Evolutionary conservation across 23 tunicate species (phyloP).

Genomic region (Phallusia fumigata): DNA sequence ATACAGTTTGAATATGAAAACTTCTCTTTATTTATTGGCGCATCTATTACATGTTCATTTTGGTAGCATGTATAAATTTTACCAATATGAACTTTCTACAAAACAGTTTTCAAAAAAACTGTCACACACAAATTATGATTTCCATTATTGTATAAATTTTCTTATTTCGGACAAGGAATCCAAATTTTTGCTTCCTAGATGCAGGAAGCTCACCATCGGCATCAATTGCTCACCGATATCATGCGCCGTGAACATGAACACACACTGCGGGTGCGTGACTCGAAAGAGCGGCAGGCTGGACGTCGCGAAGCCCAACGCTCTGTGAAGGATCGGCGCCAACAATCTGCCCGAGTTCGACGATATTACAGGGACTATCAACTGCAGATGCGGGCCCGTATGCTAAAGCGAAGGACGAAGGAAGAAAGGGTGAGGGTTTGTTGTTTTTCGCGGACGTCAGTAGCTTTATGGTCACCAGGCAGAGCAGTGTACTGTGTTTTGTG

Average conservation of each 20-base stretch:
- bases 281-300: slow-evolving; percentile 32
- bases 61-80: no score
- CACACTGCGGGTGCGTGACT: slow-evolving; percentile 70
- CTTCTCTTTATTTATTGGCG: no score
- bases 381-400: slow-evolving; percentile 82
- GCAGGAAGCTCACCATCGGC: slow-evolving; percentile 76
- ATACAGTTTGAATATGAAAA: no score
- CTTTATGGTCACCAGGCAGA: no score
- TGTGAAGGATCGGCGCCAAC: slow-evolving; percentile 63
- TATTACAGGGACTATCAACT: slow-evolving; percentile 89
- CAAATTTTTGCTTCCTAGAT: slow-evolving; percentile 29
- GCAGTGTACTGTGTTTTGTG: no score
- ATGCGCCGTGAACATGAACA: slow-evolving; percentile 90
- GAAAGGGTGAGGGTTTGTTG: slow-evolving; percentile 48
- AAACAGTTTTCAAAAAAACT: no score
- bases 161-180: no score
- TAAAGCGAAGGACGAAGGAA: slow-evolving; percentile 85
- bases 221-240: slow-evolving; percentile 72
- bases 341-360: slow-evolving; percentile 77
- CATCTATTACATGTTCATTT: no score
- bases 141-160: no score
- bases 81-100: no score
- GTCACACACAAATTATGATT: no score
- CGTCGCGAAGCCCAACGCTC: slow-evolving; percentile 49
- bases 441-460: no score